These are phyloP conservation scores for Habropoda laboriosa DNA, from an alignment of 1,140 invertebrate species.

Conservation along the genomic window DNA sequence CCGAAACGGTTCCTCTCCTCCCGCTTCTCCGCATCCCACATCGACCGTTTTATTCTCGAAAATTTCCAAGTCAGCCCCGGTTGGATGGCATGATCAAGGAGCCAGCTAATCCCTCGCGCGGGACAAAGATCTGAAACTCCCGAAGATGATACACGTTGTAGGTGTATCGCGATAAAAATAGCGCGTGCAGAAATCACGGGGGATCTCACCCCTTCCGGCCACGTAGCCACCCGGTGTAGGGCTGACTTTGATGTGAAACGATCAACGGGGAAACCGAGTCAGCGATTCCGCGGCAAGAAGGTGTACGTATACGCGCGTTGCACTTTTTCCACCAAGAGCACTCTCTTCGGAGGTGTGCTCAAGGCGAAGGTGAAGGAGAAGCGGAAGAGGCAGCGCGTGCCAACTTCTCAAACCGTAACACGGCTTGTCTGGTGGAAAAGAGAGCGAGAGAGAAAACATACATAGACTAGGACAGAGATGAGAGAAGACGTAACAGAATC, in stretches of 20 bases:
- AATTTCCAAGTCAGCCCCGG: neutral
- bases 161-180: constrained; percentile 58
- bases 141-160: neutral
- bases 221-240: neutral
- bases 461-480: too few species aligned
- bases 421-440: too few species aligned
- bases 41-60: neutral
- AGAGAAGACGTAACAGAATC: constrained; percentile 39
- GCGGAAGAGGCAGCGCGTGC: constrained; percentile 30
- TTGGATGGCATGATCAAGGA: neutral
- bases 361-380: constrained; percentile 40
- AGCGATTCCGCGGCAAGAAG: constrained; percentile 55
- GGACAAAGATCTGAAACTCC: constrained; percentile 47
- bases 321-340: constrained; percentile 49
- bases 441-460: neutral
- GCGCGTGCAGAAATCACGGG: constrained; percentile 19
- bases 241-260: constrained; percentile 63
- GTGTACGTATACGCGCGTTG: constrained; percentile 18
- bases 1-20: neutral
- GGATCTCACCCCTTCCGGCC: constrained; percentile 33
- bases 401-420: constrained; percentile 20
- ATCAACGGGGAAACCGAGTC: constrained; percentile 45
- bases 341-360: neutral
- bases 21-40: neutral
- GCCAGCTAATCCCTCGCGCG: neutral